A percentile compares a stretch with the other conserved stretches of the same genome.
phyloP scores from a whole-genome alignment of 2,888 invertebrate genomes.

The Ormyrus nitidulus region DNA sequence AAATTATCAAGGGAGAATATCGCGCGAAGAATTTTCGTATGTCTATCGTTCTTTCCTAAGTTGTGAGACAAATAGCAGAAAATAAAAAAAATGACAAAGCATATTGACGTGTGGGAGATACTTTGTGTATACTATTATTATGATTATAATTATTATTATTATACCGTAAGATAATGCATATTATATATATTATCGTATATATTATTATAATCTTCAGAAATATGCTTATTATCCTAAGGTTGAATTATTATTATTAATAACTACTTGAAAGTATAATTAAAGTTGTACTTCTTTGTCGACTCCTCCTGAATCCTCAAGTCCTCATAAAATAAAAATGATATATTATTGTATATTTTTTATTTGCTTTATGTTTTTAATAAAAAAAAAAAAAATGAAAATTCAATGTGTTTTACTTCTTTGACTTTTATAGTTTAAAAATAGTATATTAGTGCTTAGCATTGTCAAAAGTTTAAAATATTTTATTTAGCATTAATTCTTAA shows the following conservation, averaged over 20 bases:
- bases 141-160: conserved; percentile 49
- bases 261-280: conserved; percentile 65
- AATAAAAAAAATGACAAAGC: conserved; percentile 45
- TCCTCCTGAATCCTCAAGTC: conserved; percentile 23
- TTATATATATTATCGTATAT: conserved; percentile 61
- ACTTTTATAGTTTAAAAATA: conserved; percentile 51
- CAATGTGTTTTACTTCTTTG: neutral
- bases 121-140: conserved; percentile 66
- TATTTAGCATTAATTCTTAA: conserved; percentile 14
- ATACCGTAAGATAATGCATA: conserved; percentile 61
- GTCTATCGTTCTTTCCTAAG: conserved; percentile 65
- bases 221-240: conserved; percentile 66
- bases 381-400: conserved; percentile 25
- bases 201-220: conserved; percentile 67
- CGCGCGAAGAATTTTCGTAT: conserved; percentile 42
- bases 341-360: conserved; percentile 46
- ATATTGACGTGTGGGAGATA: conserved; percentile 56
- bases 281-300: conserved; percentile 40
- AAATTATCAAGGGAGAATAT: conserved; percentile 23
- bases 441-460: neutral
- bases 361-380: conserved; percentile 41
- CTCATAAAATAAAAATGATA: conserved; percentile 10
- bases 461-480: neutral
- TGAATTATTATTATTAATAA: conserved; percentile 70
- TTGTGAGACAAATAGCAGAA: conserved; percentile 61